Evolutionary conservation across 2,113 vertebrate genomes (phyloP).

Genomic region (Caracal caracal): DNA sequence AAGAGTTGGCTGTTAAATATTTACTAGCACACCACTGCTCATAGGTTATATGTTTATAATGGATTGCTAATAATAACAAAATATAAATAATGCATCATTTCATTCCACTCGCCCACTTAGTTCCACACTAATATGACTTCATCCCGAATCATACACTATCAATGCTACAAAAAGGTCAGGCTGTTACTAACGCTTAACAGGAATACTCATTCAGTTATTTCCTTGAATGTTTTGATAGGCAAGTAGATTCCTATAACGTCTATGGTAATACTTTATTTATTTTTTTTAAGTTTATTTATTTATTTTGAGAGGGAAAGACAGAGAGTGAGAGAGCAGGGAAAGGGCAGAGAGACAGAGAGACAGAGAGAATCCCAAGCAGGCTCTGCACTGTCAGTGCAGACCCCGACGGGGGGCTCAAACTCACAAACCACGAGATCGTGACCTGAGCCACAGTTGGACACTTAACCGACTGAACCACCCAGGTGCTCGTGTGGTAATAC

Average conservation of each 20-base stretch:
- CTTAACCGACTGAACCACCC: too few species aligned
- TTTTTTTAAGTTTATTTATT: too few species aligned
- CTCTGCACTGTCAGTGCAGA: too few species aligned
- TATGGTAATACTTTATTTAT: neutral
- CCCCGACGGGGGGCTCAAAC: too few species aligned
- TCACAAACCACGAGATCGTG: too few species aligned
- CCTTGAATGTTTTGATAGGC: neutral
- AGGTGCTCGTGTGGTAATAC: neutral
- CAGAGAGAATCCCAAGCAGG: too few species aligned
- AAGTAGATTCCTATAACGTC: neutral
- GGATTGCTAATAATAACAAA: slow-evolving; percentile 49
- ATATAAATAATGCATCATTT: slow-evolving; percentile 30
- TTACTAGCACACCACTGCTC: slow-evolving; percentile 5
- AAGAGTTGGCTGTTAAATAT: slow-evolving; percentile 20
- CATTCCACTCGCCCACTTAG: neutral
- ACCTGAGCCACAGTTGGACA: too few species aligned
- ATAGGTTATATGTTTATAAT: slow-evolving; percentile 12
- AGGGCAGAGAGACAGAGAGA: too few species aligned
- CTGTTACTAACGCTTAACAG: neutral
- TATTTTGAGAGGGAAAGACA: too few species aligned
- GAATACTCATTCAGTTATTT: slow-evolving; percentile 9
- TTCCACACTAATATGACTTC: neutral
- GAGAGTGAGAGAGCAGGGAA: too few species aligned
- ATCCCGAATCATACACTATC: neutral
- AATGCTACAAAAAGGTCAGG: neutral